Evolutionary conservation across 2,113 vertebrate genomes (phyloP).

Genomic region (Pyrgilauda ruficollis): DNA sequence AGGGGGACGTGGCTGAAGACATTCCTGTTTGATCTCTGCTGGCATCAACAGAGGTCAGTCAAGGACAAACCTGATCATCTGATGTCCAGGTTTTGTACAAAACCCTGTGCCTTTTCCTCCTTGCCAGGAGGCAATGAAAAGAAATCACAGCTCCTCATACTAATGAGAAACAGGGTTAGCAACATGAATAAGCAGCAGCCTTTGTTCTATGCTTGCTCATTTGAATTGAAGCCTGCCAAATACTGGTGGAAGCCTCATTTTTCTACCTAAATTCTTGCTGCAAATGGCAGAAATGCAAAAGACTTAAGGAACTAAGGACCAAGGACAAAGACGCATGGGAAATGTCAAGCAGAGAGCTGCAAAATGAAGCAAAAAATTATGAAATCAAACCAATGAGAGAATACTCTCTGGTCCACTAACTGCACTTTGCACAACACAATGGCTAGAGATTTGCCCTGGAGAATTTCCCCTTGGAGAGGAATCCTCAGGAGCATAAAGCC

Average conservation of each 20-base stretch:
- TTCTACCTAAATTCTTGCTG: constrained; percentile 28
- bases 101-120: neutral
- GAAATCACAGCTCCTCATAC: constrained; percentile 32
- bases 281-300: constrained; percentile 14
- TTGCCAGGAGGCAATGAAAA: constrained; percentile 58
- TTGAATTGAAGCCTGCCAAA: constrained; percentile 53
- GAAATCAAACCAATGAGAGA: constrained; percentile 32
- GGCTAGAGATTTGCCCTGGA: constrained; percentile 12
- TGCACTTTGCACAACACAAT: neutral
- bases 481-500: constrained; percentile 20
- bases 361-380: constrained; percentile 51
- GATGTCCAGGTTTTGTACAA: neutral
- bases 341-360: constrained; percentile 19
- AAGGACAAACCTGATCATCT: constrained; percentile 35
- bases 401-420: constrained; percentile 1
- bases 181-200: constrained; percentile 49
- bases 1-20: neutral
- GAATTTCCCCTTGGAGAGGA: constrained; percentile 8
- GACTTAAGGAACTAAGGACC: neutral
- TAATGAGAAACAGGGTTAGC: constrained; percentile 50
- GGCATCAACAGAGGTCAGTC: neutral
- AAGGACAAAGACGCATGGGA: constrained; percentile 9
- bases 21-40: neutral
- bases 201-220: constrained; percentile 36
- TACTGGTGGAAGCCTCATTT: constrained; percentile 14